These are phyloP conservation scores for Heterotis niloticus DNA, from an alignment of 2,113 vertebrate species.

Conservation along the genomic window DNA sequence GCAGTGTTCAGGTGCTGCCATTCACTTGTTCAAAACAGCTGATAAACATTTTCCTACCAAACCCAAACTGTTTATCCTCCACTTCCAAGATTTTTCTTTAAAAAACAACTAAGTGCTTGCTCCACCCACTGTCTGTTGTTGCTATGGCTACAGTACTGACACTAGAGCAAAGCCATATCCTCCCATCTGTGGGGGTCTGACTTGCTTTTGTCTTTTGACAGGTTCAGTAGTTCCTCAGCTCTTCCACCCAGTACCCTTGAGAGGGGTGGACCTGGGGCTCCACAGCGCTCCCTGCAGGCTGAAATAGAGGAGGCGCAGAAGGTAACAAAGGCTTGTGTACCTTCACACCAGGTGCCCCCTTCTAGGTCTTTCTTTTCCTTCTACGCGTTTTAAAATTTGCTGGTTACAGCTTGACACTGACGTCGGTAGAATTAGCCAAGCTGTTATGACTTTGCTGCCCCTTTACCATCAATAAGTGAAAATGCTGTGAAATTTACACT, in stretches of 20 bases:
- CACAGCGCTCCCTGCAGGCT: slow-evolving; percentile 57
- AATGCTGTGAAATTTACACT: no score
- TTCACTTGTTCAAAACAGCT: not conserved
- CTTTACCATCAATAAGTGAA: no score
- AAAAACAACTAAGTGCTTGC: not conserved
- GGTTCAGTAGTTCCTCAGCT: slow-evolving; percentile 53
- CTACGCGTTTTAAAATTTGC: not conserved
- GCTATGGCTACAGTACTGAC: slow-evolving; percentile 9
- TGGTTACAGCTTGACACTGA: no score
- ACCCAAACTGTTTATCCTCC: not conserved
- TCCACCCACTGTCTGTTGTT: not conserved
- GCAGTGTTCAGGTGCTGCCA: not conserved
- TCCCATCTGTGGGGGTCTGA: not conserved
- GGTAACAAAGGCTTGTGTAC: slow-evolving; percentile 37
- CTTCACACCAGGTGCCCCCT: no score
- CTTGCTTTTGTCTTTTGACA: slow-evolving; percentile 34
- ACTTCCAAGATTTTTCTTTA: not conserved
- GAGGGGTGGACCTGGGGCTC: slow-evolving; percentile 39
- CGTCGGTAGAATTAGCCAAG: no score
- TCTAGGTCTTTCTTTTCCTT: not conserved
- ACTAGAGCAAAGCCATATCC: not conserved
- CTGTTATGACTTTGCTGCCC: no score
- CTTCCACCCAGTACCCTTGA: slow-evolving; percentile 36
- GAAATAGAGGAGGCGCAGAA: slow-evolving; percentile 63
- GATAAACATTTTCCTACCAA: no score